phyloP scores from a whole-genome alignment of 2,797 vertebrate species.

The Todus mexicanus region DNA sequence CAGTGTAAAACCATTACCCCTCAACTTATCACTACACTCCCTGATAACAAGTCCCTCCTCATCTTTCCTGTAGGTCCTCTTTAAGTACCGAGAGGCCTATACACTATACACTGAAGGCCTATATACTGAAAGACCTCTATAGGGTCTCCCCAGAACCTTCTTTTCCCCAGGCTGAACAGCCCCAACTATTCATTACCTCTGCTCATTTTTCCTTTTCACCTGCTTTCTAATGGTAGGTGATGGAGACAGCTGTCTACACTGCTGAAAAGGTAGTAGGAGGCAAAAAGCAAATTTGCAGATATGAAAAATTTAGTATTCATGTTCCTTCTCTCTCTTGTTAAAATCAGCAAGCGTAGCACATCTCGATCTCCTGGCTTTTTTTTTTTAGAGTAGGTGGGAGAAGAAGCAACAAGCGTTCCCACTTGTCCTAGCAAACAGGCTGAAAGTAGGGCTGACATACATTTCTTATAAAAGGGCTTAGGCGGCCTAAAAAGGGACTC shows the following conservation, averaged over 20 bases:
- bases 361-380: rapidly evolving
- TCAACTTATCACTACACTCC: background rate
- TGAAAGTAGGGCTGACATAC: background rate
- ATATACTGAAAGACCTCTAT: too few species aligned
- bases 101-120: too few species aligned
- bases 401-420: background rate
- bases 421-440: background rate
- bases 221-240: background rate
- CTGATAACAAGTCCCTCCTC: background rate
- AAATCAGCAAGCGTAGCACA: background rate
- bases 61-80: background rate
- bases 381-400: background rate
- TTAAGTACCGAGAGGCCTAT: background rate
- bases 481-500: background rate
- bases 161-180: too few species aligned
- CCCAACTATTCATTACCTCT: background rate
- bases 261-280: background rate
- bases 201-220: background rate
- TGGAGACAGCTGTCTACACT: background rate
- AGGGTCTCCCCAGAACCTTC: background rate
- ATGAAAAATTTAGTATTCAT: background rate
- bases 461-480: background rate
- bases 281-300: background rate
- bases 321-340: background rate
- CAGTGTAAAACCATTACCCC: background rate